phyloP scores from a whole-genome alignment of 2,888 invertebrate species.

The Volucella bombylans region DNA sequence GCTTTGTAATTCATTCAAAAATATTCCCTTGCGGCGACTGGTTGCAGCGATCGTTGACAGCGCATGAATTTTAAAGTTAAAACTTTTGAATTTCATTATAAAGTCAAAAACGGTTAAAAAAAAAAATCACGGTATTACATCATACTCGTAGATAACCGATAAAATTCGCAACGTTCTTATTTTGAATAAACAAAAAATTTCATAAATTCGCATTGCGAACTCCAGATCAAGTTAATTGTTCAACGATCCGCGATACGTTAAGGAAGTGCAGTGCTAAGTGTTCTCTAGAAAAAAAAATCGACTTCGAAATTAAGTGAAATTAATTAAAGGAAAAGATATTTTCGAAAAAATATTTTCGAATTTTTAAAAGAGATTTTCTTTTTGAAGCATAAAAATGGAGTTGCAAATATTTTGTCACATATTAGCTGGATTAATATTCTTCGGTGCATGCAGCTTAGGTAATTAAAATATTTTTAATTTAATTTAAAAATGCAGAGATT shows the following conservation, averaged over 20 bases:
- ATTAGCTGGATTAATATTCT: slow-evolving; percentile 57
- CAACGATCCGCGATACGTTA: slow-evolving; percentile 45
- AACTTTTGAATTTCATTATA: slow-evolving; percentile 10
- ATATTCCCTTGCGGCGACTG: slow-evolving; percentile 58
- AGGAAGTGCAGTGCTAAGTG: slow-evolving; percentile 34
- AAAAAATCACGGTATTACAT: slow-evolving; percentile 31
- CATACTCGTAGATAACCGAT: slow-evolving; percentile 48
- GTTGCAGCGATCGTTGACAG: slow-evolving; percentile 51
- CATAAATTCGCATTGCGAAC: slow-evolving; percentile 54
- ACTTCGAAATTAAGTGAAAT: slow-evolving; percentile 19
- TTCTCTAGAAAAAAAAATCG: slow-evolving; percentile 12
- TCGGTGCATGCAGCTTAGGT: slow-evolving; percentile 57
- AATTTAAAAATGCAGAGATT: not conserved
- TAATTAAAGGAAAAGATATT: slow-evolving; percentile 19
- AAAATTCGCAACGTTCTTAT: slow-evolving; percentile 30
- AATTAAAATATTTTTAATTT: slow-evolving; percentile 19
- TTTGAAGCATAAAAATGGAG: slow-evolving; percentile 48
- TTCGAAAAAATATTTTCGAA: slow-evolving; percentile 6
- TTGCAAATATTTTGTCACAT: slow-evolving; percentile 39
- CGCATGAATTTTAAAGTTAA: slow-evolving; percentile 53
- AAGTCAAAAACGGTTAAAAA: slow-evolving; percentile 22
- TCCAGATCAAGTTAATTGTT: slow-evolving; percentile 44
- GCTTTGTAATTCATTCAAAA: slow-evolving; percentile 61
- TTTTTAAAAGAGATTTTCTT: slow-evolving; percentile 14
- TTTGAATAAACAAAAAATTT: slow-evolving; percentile 17